Evolutionary conservation across 2,113 vertebrate species (phyloP).

Genomic region (Notechis scutatus): DNA sequence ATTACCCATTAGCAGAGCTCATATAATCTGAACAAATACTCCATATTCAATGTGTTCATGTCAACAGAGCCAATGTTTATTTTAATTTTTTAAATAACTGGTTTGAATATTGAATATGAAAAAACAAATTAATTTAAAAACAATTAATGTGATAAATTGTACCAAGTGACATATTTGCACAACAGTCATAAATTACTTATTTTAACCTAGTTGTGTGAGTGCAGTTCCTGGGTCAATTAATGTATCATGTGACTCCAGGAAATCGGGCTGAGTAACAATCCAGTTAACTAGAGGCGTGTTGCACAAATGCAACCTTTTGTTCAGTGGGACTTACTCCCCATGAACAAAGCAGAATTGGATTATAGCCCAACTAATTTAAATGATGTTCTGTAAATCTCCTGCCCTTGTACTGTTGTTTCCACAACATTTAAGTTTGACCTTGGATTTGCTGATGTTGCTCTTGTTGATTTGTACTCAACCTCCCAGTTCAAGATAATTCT

Average conservation of each 20-base stretch:
- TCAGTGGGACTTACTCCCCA: neutral
- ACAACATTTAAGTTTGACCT: neutral
- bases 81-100: neutral
- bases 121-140: neutral
- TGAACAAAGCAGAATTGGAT: neutral
- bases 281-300: neutral
- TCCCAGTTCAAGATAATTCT: neutral
- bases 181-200: neutral
- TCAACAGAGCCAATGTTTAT: neutral
- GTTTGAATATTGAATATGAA: neutral
- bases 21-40: neutral
- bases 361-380: neutral
- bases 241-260: neutral
- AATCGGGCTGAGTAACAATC: neutral
- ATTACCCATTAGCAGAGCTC: neutral
- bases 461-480: neutral
- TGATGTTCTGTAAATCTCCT: neutral
- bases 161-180: neutral
- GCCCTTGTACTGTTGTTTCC: neutral
- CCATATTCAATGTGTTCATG: neutral
- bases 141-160: neutral
- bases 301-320: neutral
- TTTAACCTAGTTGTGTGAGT: neutral
- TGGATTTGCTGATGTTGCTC: neutral
- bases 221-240: neutral